These are phyloP conservation scores for Garra rufa DNA, from an alignment of 2,113 vertebrate species.

Conservation along the genomic window DNA sequence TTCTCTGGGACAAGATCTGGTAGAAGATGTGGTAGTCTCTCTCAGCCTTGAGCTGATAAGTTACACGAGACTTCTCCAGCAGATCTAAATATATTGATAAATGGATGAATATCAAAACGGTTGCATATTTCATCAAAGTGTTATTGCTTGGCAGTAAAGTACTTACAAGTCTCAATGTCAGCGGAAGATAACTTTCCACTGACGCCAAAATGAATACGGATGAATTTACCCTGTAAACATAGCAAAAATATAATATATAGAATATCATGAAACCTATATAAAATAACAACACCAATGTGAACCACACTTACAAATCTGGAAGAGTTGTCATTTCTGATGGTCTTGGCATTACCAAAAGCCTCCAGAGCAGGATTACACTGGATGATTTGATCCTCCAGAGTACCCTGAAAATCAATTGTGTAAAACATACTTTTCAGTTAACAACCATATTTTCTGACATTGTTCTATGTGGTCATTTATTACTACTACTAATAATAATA, in stretches of 20 bases:
- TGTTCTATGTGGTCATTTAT: too few relatives aligned
- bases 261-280: background rate
- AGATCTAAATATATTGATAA: background rate
- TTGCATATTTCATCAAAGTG: background rate
- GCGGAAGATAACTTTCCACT: slow-evolving; percentile 21
- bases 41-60: slow-evolving; percentile 89
- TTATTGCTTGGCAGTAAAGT: background rate
- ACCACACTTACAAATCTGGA: slow-evolving; percentile 7
- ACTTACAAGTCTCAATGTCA: slow-evolving; percentile 29
- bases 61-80: slow-evolving; percentile 79
- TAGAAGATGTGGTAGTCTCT: slow-evolving; percentile 95
- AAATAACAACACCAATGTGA: background rate
- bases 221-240: slow-evolving; percentile 19
- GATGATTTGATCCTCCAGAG: slow-evolving; percentile 27
- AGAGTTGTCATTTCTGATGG: slow-evolving; percentile 19
- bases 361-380: slow-evolving; percentile 12
- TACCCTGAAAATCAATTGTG: background rate
- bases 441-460: too few relatives aligned
- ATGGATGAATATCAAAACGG: background rate
- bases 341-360: slow-evolving; percentile 15
- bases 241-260: slow-evolving; percentile 2
- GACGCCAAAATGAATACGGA: slow-evolving; percentile 7
- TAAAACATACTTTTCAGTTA: too few relatives aligned
- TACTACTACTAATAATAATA: too few relatives aligned
- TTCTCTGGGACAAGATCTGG: slow-evolving; percentile 89